Percentiles rank a stretch among this genome's conserved stretches.
Conservation (phyloP, 2,113 vertebrate genomes). For the Shinisaurus crocodilurus region DNA sequence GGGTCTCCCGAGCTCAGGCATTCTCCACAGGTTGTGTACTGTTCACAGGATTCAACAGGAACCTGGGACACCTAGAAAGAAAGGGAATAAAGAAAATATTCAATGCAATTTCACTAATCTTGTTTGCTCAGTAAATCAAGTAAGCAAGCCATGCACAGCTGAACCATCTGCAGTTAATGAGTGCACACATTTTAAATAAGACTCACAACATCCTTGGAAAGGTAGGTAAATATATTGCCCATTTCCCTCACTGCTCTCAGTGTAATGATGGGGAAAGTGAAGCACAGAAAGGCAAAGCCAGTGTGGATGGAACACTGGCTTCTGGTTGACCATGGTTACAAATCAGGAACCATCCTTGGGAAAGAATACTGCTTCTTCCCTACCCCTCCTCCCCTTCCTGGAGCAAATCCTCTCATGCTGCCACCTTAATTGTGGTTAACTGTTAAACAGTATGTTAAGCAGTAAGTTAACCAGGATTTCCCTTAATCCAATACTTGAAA, state of each 20-base stretch:
- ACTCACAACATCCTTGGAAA: rapidly evolving
- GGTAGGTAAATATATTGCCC: background rate
- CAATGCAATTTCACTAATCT: background rate
- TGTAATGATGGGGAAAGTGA: background rate
- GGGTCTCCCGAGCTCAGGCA: constrained; percentile 97
- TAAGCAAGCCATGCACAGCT: background rate
- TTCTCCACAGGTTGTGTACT: constrained; percentile 94
- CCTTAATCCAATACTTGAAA: background rate
- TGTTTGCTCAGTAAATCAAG: background rate
- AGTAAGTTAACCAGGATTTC: background rate
- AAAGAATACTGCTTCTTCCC: background rate
- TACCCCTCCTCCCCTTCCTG: background rate
- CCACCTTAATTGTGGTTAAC: background rate
- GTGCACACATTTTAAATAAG: background rate
- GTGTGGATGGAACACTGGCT: background rate
- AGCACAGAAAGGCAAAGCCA: background rate
- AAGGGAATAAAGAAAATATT: background rate
- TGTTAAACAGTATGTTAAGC: background rate
- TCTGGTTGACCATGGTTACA: background rate
- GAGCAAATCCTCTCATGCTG: background rate
- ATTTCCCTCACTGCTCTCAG: background rate
- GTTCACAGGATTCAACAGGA: constrained; percentile 94
- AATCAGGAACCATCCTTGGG: background rate
- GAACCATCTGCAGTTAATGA: rapidly evolving
- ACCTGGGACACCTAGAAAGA: constrained; percentile 88